A percentile compares a stretch with the other conserved stretches of the same genome.
phyloP scores from a whole-genome alignment of 2,888 invertebrate genomes.

The Lottia scabra region DNA sequence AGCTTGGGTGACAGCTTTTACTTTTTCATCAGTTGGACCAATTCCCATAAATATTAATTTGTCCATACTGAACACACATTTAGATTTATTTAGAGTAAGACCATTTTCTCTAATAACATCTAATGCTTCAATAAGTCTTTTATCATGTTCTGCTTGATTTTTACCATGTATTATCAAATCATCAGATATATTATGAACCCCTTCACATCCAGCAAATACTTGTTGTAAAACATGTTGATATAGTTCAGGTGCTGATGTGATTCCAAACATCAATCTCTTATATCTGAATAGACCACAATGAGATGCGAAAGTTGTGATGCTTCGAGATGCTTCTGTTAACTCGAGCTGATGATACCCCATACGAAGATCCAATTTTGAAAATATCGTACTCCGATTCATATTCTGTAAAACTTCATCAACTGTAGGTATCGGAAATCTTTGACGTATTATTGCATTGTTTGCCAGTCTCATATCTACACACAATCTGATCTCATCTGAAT shows the following conservation, averaged over 20 bases:
- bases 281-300: conserved; percentile 19
- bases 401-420: conserved; percentile 30
- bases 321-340: conserved; percentile 22
- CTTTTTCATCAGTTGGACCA: background rate
- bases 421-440: conserved; percentile 31
- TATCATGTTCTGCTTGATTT: too few species aligned
- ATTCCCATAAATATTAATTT: background rate
- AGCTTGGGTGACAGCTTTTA: background rate
- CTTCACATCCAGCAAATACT: too few species aligned
- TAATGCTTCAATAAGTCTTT: background rate
- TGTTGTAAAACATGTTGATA: conserved; percentile 29
- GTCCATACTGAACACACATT: background rate
- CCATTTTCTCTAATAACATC: background rate
- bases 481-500: background rate
- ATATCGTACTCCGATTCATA: conserved; percentile 28
- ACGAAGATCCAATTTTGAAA: conserved; percentile 35
- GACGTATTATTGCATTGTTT: conserved; percentile 7
- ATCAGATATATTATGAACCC: too few species aligned
- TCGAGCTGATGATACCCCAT: conserved; percentile 23
- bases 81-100: background rate
- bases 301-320: conserved; percentile 19
- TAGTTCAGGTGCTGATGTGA: conserved; percentile 27
- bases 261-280: conserved; percentile 16
- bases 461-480: background rate
- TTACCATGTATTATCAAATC: background rate